These are phyloP conservation scores for Boulengeromyrus knoepffleri DNA, from an alignment of 2,113 vertebrate genomes.

Conservation along the genomic window DNA sequence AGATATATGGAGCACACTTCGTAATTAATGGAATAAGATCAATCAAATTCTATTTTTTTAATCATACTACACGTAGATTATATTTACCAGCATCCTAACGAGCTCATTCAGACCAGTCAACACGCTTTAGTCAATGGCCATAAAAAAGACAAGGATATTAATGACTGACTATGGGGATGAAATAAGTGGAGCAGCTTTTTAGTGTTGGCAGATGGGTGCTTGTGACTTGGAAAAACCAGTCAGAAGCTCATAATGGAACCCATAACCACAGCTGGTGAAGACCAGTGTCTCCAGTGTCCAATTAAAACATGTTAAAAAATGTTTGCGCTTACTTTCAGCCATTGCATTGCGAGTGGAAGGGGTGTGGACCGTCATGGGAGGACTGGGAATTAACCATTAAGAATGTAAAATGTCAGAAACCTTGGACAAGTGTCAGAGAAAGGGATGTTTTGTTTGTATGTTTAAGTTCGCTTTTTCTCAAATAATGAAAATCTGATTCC, in stretches of 20 bases:
- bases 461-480: neutral
- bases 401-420: neutral
- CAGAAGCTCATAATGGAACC: constrained; percentile 32
- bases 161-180: neutral
- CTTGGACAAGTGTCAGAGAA: neutral
- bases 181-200: neutral
- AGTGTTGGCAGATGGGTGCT: neutral
- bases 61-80: no score
- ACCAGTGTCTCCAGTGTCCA: constrained; percentile 54
- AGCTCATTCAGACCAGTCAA: neutral
- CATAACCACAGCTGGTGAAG: constrained; percentile 34
- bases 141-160: neutral
- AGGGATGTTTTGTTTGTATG: neutral
- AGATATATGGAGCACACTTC: neutral
- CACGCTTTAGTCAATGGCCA: neutral
- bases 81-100: neutral
- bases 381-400: neutral
- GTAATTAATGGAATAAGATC: neutral
- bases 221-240: no score
- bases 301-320: constrained; percentile 38
- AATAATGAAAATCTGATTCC: neutral
- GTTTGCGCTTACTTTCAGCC: neutral
- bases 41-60: neutral
- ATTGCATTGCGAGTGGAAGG: neutral
- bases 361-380: neutral